Percentiles rank a stretch among this genome's conserved stretches.
Evolutionary conservation across 1,140 invertebrate species (phyloP).

Genomic region (Philaenus spumarius): DNA sequence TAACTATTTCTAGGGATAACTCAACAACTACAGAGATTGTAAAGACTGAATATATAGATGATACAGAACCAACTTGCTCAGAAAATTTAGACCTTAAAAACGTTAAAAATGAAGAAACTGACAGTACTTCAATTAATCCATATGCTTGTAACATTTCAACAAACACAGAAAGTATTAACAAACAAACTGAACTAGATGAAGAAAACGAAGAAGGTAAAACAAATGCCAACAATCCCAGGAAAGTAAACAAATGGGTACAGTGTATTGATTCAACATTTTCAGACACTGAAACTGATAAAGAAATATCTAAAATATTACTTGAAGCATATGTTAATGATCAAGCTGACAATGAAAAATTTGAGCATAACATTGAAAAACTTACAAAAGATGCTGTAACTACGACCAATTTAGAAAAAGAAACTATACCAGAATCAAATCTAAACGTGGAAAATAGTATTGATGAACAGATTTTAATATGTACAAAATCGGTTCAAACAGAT

Average conservation of each 20-base stretch:
- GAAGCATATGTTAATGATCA: slow-evolving; percentile 6
- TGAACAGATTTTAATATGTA: not conserved
- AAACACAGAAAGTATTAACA: slow-evolving; percentile 2
- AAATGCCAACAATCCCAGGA: not conserved
- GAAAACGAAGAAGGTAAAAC: slow-evolving; percentile 5
- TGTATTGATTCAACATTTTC: slow-evolving; percentile 1
- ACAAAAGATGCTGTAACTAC: no score
- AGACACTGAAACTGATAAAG: slow-evolving; percentile 10
- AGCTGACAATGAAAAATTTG: not conserved
- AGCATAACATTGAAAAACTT: no score
- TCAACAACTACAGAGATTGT: not conserved
- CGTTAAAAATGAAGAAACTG: no score
- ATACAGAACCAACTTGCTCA: no score
- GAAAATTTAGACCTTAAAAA: no score
- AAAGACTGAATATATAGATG: not conserved
- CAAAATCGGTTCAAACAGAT: slow-evolving; percentile 8
- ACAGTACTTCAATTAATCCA: no score
- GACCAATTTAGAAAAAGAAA: no score
- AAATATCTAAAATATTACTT: slow-evolving; percentile 13
- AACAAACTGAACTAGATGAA: slow-evolving; percentile 4
- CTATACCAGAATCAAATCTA: no score
- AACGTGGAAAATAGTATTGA: not conserved
- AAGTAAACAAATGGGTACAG: slow-evolving; percentile 7
- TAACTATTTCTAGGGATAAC: no score
- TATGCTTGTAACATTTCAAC: no score